Base-by-base conservation (phyloP, 2,888 invertebrate species). In the Poecilus cupreus region DNA sequence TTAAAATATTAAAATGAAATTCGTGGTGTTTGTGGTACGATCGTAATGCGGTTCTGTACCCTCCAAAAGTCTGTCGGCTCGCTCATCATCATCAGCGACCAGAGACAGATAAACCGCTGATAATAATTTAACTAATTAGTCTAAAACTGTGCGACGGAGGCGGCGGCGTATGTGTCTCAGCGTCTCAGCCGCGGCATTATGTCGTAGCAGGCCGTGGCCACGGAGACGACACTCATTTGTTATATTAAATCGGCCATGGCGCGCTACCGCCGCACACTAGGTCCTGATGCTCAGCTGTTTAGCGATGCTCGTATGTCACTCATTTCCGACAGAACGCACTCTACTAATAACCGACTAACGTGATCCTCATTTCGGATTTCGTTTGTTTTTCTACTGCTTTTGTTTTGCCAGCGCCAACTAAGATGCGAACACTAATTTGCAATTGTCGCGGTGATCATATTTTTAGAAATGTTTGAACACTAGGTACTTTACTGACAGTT, bases 261-360 rank as follows among this genome's bases (percentile, higher is more conserved):
- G 87, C 88, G 88, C 87, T 68, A 68, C 60, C 60, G 87, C 87
- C 87, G 88, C 87, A 87, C 87, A 88, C 87, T 88, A 87, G 84
- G 64, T 22, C 87, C 88, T 88, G 88, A 89, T 87, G 54, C 46
- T 89, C 89, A 89, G 89, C 89, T 89, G 89, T 89, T 89, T 89
- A 89, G 89, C 87, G 88, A 88, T 87, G 87, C 89, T 89, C 89
- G 88, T 89, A 89, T 89, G 89, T 89, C 89, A 89, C 88, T 89
- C 89, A 89, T 89, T 89, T 89, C 89, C 89, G 89, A 89, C 89
- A 86, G 80, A 80, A 39, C 49, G 54, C 70, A 80, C 68, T 80
- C 51, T 80, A 80, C 80, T 80, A 80, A 80, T 80, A 80, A 80
- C 80, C 80, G 80, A 80, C 80, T 80, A 80, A 80, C 80, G 80